Conservation (phyloP, 1,140 invertebrate species). For the Leucophenga varia region DNA sequence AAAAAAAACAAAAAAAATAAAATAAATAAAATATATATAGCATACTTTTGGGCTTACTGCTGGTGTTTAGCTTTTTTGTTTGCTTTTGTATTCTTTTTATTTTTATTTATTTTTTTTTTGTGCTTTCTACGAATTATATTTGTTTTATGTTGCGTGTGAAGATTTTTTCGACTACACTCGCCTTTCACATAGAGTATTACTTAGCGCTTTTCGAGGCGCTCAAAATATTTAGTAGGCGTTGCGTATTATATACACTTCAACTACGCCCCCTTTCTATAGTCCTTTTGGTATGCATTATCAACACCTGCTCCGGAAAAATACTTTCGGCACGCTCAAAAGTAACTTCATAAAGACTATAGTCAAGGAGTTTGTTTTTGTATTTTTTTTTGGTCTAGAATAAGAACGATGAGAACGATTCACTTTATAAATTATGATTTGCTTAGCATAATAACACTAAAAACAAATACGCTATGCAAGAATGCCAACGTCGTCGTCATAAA, state of each 20-base stretch:
- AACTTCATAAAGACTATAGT: too few relatives aligned
- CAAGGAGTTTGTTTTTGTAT: too few relatives aligned
- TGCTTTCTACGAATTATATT: neutral
- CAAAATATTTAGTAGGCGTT: too few relatives aligned
- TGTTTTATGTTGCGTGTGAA: constrained; percentile 3
- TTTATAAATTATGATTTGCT: constrained; percentile 39
- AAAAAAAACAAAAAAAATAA: too few relatives aligned
- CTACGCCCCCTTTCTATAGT: too few relatives aligned
- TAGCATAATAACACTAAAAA: neutral
- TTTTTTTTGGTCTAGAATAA: too few relatives aligned
- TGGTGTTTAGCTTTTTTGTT: too few relatives aligned
- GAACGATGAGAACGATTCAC: too few relatives aligned
- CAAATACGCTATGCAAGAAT: neutral
- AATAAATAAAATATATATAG: neutral
- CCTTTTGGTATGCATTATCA: neutral
- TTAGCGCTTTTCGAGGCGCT: neutral
- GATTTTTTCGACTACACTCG: neutral
- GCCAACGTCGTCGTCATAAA: constrained; percentile 20
- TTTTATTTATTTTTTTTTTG: too few relatives aligned
- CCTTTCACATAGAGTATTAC: too few relatives aligned
- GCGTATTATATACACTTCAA: too few relatives aligned
- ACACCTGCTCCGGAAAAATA: neutral
- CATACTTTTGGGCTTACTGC: neutral
- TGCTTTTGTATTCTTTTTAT: too few relatives aligned
- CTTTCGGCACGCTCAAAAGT: neutral